Conservation (phyloP, 1,140 invertebrate genomes). For the Thalassaphorura encarpata region DNA sequence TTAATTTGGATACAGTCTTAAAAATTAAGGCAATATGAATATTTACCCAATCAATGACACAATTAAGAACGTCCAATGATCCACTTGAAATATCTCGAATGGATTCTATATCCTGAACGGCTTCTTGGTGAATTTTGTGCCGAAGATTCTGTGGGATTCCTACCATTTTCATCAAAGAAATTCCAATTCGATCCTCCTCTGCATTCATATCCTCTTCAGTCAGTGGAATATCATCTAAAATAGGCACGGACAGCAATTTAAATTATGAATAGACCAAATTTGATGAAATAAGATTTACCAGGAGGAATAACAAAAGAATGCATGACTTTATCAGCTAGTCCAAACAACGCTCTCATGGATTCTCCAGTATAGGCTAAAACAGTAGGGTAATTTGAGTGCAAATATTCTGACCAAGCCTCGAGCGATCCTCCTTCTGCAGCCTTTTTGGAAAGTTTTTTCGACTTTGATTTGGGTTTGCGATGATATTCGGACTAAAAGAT, state of each 20-base stretch:
- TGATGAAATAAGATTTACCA: neutral
- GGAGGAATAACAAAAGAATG: neutral
- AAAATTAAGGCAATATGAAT: neutral
- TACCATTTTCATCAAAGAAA: constrained; percentile 19
- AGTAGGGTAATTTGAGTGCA: no score
- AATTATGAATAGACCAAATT: neutral
- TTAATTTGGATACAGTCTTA: no score
- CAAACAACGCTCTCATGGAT: neutral
- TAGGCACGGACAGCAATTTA: no score
- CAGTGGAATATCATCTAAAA: no score
- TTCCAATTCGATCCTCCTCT: constrained; percentile 9
- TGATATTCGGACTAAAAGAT: no score
- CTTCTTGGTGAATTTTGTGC: constrained; percentile 16
- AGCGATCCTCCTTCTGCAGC: no score
- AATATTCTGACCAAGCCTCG: no score
- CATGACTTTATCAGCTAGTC: neutral
- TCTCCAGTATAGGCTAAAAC: constrained; percentile 9
- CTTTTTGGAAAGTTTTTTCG: no score
- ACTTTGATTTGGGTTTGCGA: no score
- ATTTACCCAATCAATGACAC: constrained; percentile 10
- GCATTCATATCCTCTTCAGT: constrained; percentile 8
- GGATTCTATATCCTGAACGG: constrained; percentile 2
- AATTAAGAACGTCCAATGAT: constrained; percentile 2
- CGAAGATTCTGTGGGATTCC: constrained; percentile 8
- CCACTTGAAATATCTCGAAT: constrained; percentile 10